phyloP scores from a whole-genome alignment of 1,140 invertebrate genomes.

The Pseudomyrmex dendroicus region DNA sequence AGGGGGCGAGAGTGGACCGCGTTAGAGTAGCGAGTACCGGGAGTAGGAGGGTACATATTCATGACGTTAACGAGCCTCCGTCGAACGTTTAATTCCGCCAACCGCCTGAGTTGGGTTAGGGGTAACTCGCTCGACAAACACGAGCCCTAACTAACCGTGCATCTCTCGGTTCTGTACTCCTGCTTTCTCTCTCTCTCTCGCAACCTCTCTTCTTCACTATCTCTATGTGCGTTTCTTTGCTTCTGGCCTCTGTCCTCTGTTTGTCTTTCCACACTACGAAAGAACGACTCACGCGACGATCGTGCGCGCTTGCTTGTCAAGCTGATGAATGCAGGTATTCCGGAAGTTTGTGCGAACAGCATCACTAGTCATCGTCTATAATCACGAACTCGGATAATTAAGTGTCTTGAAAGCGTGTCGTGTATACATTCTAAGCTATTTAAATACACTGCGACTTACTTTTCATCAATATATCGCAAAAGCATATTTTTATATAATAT shows the following conservation, averaged over 20 bases:
- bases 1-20: constrained; percentile 70
- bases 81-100: constrained; percentile 86
- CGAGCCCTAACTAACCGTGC: constrained; percentile 85
- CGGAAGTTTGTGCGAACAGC: constrained; percentile 51
- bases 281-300: constrained; percentile 78
- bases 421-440: not conserved
- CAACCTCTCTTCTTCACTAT: constrained; percentile 53
- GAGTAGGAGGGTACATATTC: constrained; percentile 85
- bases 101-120: constrained; percentile 84
- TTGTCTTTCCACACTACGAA: constrained; percentile 80
- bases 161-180: constrained; percentile 77
- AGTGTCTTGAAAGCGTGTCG: not conserved
- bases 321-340: constrained; percentile 67
- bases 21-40: constrained; percentile 69
- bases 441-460: constrained; percentile 20
- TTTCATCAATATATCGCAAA: constrained; percentile 3
- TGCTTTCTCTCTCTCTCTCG: constrained; percentile 53
- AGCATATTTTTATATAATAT: not conserved
- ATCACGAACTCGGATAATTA: constrained; percentile 52
- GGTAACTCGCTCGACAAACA: constrained; percentile 86
- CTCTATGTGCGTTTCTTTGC: constrained; percentile 60
- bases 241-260: constrained; percentile 75
- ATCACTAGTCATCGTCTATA: constrained; percentile 51
- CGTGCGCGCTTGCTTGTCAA: constrained; percentile 51
- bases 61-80: constrained; percentile 86